Conservation (phyloP, 1,140 invertebrate genomes). For the Thalassaphorura encarpata region DNA sequence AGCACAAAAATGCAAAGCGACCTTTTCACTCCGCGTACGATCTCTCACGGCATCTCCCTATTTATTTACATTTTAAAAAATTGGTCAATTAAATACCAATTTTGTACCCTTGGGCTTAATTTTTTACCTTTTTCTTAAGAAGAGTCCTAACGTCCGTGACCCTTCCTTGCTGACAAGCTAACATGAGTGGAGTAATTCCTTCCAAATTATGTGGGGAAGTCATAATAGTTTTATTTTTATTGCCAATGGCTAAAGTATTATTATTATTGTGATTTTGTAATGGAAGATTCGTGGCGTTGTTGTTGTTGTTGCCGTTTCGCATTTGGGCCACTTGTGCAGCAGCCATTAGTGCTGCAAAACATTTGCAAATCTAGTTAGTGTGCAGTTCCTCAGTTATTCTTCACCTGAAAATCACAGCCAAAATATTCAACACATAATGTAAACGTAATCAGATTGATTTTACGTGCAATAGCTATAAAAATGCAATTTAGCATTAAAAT, state of each 20-base stretch:
- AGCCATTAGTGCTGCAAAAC: not conserved
- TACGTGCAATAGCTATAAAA: too few species aligned
- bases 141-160: slow-evolving; percentile 39
- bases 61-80: not conserved
- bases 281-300: not conserved
- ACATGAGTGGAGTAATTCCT: slow-evolving; percentile 13
- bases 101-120: not conserved
- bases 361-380: too few species aligned
- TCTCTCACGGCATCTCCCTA: slow-evolving; percentile 38
- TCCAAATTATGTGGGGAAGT: not conserved
- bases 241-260: not conserved
- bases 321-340: too few species aligned
- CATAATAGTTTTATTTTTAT: not conserved
- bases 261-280: not conserved
- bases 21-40: slow-evolving; percentile 70
- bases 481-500: too few species aligned
- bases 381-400: too few species aligned
- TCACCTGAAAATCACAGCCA: too few species aligned
- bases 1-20: slow-evolving; percentile 82
- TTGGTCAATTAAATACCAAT: not conserved
- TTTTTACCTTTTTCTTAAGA: slow-evolving; percentile 37
- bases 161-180: slow-evolving; percentile 53
- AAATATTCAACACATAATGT: too few species aligned
- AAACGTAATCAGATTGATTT: too few species aligned
- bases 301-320: not conserved